Conservation (phyloP, 2,113 vertebrate species). For the Galbula dea region DNA sequence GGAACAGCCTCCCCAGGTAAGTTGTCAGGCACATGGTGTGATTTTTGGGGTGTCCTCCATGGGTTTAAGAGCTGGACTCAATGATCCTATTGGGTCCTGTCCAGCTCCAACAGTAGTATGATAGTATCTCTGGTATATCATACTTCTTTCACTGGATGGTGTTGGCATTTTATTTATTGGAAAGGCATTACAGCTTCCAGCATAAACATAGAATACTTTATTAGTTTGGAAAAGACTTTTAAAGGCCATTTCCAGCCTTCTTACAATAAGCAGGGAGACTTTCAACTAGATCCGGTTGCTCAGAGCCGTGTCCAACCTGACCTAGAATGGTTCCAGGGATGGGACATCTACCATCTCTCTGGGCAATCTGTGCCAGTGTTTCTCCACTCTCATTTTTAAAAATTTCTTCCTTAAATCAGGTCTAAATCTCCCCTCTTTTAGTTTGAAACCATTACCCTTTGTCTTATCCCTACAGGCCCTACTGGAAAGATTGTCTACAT, state of each 20-base stretch:
- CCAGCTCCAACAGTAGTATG: too few species aligned
- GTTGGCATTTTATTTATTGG: neutral
- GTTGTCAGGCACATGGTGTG: too few species aligned
- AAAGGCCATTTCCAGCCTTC: neutral
- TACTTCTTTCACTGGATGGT: neutral
- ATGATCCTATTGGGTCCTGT: too few species aligned
- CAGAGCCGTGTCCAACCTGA: neutral
- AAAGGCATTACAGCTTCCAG: neutral
- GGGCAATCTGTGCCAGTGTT: neutral
- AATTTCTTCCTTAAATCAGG: neutral
- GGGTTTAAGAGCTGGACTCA: too few species aligned
- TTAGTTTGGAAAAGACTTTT: neutral
- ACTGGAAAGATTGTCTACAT: neutral
- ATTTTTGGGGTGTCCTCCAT: too few species aligned
- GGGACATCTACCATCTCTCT: neutral
- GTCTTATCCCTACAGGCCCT: neutral
- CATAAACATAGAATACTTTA: neutral
- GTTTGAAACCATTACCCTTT: neutral
- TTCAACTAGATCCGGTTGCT: neutral
- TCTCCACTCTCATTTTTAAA: neutral
- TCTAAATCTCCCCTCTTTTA: neutral
- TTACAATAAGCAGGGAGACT: neutral
- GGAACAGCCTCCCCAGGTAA: too few species aligned
- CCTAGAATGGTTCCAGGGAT: neutral
- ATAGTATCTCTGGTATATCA: neutral